Evolutionary conservation across 2,797 vertebrate species (phyloP).

Genomic region (Syngnathus acus): DNA sequence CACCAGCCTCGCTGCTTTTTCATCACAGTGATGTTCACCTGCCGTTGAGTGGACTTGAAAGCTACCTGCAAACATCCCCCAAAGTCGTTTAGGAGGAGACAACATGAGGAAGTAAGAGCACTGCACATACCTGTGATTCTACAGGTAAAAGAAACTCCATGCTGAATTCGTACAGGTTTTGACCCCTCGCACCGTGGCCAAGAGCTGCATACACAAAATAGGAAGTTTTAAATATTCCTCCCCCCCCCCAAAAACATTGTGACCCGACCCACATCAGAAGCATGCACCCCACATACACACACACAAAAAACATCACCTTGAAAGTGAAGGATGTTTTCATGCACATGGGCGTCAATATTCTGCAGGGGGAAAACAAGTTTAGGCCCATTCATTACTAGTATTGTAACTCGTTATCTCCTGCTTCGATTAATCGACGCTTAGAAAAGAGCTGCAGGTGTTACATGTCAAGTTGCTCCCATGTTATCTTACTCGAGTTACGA

Average conservation of each 20-base stretch:
- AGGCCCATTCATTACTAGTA: not conserved
- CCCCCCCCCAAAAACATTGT: not conserved
- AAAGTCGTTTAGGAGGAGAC: not conserved
- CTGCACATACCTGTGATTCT: constrained; percentile 73
- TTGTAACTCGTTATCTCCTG: not conserved
- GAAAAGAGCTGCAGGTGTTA: too few relatives aligned
- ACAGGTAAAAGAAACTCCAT: constrained; percentile 83
- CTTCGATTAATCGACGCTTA: too few relatives aligned
- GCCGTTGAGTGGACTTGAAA: constrained; percentile 84
- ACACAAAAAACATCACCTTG: constrained; percentile 66
- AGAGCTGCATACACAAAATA: constrained; percentile 68
- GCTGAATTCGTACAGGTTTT: constrained; percentile 87
- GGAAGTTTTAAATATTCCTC: not conserved
- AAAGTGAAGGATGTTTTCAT: constrained; percentile 81
- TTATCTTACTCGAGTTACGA: too few relatives aligned
- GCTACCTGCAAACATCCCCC: constrained; percentile 62
- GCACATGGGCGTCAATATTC: constrained; percentile 77
- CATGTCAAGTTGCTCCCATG: too few relatives aligned
- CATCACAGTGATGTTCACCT: constrained; percentile 83
- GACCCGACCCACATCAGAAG: not conserved
- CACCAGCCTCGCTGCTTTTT: constrained; percentile 86
- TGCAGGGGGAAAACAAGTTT: constrained; percentile 45
- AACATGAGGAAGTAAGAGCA: not conserved
- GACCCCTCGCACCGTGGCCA: constrained; percentile 91
- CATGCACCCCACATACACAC: not conserved